These are phyloP conservation scores for Ostrea edulis DNA, from an alignment of 1,140 invertebrate genomes.

Conservation along the genomic window DNA sequence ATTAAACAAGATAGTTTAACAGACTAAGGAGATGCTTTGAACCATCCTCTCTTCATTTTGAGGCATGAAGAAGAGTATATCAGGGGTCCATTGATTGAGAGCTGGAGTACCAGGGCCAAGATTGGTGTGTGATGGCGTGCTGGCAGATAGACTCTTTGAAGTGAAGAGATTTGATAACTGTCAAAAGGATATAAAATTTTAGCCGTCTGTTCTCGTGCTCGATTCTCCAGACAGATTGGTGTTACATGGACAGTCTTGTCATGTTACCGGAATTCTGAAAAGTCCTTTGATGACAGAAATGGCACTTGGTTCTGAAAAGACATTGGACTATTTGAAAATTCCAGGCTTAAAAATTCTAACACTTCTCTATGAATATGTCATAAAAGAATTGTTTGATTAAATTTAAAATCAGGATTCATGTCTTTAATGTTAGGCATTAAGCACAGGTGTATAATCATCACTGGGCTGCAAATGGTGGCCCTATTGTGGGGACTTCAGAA, in stretches of 20 bases:
- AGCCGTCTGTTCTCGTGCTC: neutral
- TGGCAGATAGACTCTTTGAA: neutral
- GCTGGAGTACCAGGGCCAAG: neutral
- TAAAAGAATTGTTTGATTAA: constrained; percentile 36
- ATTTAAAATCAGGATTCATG: constrained; percentile 29
- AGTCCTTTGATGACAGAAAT: constrained; percentile 28
- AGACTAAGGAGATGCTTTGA: neutral
- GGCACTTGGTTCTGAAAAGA: constrained; percentile 13
- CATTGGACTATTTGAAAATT: constrained; percentile 23
- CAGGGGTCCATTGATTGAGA: neutral
- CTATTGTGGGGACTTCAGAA: neutral
- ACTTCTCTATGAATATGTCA: constrained; percentile 24
- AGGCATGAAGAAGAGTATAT: neutral
- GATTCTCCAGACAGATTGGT: neutral
- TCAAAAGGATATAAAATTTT: constrained; percentile 16
- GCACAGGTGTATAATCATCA: constrained; percentile 22
- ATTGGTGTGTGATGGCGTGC: neutral
- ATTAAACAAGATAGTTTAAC: neutral
- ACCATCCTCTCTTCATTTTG: neutral
- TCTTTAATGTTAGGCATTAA: constrained; percentile 22
- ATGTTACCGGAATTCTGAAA: constrained; percentile 7
- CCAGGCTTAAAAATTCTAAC: constrained; percentile 26
- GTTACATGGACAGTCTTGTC: neutral
- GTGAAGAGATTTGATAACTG: constrained; percentile 28
- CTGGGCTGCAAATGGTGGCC: neutral